Evolutionary conservation across 2,888 invertebrate genomes (phyloP).

Genomic region (Chrysolina oricalcia): DNA sequence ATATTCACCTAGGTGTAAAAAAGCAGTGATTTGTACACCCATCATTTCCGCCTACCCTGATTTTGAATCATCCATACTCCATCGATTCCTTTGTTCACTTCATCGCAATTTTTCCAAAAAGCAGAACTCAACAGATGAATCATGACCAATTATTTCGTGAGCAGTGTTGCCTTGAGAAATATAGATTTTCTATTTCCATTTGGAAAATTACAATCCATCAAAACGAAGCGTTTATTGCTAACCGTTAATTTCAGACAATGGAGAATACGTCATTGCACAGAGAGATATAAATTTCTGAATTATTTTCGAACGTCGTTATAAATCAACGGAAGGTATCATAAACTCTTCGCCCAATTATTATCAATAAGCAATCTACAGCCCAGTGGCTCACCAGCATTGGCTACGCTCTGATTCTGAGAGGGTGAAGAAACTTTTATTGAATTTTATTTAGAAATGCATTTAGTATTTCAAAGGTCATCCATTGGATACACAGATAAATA

Average conservation of each 20-base stretch:
- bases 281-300: conserved; percentile 54
- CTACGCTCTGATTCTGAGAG: not conserved
- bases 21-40: not conserved
- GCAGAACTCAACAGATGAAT: not conserved
- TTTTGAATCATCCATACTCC: not conserved
- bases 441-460: not conserved
- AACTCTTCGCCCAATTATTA: conserved; percentile 58
- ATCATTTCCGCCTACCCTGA: not conserved
- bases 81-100: not conserved
- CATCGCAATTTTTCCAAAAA: conserved; percentile 3
- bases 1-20: too few relatives aligned
- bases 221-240: conserved; percentile 39
- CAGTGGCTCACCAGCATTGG: not conserved
- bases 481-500: too few relatives aligned
- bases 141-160: conserved; percentile 12
- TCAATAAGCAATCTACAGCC: conserved; percentile 54
- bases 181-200: conserved; percentile 38
- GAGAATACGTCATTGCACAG: conserved; percentile 50
- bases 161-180: conserved; percentile 21
- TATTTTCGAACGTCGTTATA: conserved; percentile 51
- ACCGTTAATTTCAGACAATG: conserved; percentile 50
- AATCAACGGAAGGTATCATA: conserved; percentile 56
- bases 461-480: too few relatives aligned
- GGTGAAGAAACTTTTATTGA: not conserved
- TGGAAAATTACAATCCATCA: conserved; percentile 41